A percentile compares a stretch with the other conserved stretches of the same genome.
phyloP scores from a whole-genome alignment of 2,113 vertebrate genomes.

The Campylorhamphus procurvoides region DNA sequence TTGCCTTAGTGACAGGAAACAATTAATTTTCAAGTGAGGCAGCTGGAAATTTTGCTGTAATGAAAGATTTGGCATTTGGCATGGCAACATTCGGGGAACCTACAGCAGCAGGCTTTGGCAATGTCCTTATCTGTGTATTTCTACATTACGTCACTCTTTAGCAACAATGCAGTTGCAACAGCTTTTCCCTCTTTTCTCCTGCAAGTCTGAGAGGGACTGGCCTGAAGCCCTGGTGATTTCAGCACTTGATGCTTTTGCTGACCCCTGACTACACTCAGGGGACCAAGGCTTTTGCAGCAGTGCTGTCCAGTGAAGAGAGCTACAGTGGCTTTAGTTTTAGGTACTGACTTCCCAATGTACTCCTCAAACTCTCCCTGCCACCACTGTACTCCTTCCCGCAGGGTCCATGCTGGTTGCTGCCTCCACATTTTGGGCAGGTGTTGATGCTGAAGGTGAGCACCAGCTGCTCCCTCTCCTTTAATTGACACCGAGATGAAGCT shows the following conservation, averaged over 20 bases:
- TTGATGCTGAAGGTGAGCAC: neutral
- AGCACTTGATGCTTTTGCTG: neutral
- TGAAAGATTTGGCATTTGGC: conserved; percentile 15
- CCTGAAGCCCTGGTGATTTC: neutral
- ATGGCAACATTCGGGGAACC: neutral
- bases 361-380: neutral
- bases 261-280: neutral
- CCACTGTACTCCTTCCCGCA: neutral
- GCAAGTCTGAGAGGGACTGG: neutral
- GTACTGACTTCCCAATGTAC: fast-evolving
- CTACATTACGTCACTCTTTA: neutral
- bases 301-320: neutral
- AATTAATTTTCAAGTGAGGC: conserved; percentile 30
- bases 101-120: neutral
- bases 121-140: neutral
- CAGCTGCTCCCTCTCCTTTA: neutral
- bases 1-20: conserved; percentile 46
- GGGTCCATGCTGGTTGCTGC: neutral
- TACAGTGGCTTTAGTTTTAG: neutral
- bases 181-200: neutral
- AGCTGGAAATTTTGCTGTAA: conserved; percentile 44
- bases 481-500: neutral
- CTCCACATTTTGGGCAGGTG: neutral
- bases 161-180: neutral
- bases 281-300: neutral